These are phyloP conservation scores for Lemur catta DNA, from an alignment of 2,797 vertebrate genomes.

Conservation along the genomic window DNA sequence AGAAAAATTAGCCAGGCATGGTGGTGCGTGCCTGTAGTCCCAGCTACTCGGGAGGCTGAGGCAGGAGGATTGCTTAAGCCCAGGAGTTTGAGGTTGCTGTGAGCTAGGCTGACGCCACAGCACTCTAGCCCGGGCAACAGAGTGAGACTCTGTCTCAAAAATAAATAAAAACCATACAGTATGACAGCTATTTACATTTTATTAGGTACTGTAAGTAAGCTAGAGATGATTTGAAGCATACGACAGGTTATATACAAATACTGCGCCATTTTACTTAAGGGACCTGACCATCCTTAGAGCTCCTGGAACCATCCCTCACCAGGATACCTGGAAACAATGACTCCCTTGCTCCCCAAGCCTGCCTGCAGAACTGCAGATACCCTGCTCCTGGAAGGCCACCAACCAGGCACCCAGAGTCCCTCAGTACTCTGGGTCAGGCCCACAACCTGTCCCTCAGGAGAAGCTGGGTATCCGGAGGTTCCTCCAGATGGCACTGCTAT, in stretches of 20 bases:
- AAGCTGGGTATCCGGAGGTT: background rate
- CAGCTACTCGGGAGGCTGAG: too few species aligned
- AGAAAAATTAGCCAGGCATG: too few species aligned
- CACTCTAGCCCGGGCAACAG: too few species aligned
- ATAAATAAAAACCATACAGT: too few species aligned
- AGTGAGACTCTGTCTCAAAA: too few species aligned
- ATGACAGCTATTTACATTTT: background rate
- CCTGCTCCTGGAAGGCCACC: background rate
- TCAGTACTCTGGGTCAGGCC: background rate
- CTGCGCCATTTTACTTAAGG: background rate
- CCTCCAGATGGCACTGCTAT: background rate
- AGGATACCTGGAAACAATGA: background rate
- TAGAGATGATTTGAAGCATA: background rate
- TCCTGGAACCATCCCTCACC: background rate
- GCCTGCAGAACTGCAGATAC: background rate
- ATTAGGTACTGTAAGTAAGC: background rate
- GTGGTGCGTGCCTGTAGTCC: too few species aligned
- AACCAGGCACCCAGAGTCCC: background rate
- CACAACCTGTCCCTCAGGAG: background rate
- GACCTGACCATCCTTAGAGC: background rate
- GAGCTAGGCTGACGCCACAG: too few species aligned
- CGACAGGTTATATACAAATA: background rate
- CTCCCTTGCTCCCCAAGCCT: background rate
- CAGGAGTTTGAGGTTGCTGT: too few species aligned
- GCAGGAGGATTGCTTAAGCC: too few species aligned